These are phyloP conservation scores for Anseranas semipalmata DNA, from an alignment of 2,113 vertebrate genomes.

Conservation along the genomic window DNA sequence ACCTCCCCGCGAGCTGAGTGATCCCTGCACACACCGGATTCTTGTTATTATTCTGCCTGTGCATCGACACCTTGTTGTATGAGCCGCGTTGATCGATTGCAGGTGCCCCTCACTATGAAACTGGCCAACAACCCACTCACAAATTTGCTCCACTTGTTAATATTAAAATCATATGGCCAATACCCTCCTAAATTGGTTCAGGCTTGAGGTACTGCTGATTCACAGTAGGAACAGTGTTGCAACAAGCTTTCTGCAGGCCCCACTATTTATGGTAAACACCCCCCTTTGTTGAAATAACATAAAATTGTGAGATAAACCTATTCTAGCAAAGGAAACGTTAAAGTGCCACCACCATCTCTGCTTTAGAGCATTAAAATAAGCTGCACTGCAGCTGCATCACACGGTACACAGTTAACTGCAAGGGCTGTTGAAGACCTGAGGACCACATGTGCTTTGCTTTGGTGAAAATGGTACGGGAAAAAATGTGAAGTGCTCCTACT, in stretches of 20 bases:
- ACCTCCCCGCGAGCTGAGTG: conserved; percentile 29
- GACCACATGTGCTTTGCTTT: background rate
- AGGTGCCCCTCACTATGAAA: conserved; percentile 43
- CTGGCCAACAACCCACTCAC: conserved; percentile 54
- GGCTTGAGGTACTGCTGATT: conserved; percentile 49
- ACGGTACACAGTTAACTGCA: background rate
- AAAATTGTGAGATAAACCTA: conserved; percentile 28
- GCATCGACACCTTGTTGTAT: conserved; percentile 58
- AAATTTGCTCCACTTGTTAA: conserved; percentile 50
- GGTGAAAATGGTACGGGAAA: background rate
- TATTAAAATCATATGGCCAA: conserved; percentile 72
- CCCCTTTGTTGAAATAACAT: conserved; percentile 49
- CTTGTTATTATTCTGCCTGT: background rate
- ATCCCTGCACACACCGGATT: background rate
- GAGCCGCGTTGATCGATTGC: conserved; percentile 58
- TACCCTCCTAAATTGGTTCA: conserved; percentile 67
- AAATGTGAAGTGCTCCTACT: background rate
- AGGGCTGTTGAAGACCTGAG: background rate
- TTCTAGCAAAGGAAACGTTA: background rate
- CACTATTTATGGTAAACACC: conserved; percentile 61
- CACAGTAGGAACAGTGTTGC: conserved; percentile 30
- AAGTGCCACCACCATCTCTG: background rate
- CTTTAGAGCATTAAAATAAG: background rate
- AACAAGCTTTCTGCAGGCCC: conserved; percentile 36
- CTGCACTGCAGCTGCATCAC: background rate